Conservation (phyloP, 2,888 invertebrate genomes). For the Cerastis leucographa region DNA sequence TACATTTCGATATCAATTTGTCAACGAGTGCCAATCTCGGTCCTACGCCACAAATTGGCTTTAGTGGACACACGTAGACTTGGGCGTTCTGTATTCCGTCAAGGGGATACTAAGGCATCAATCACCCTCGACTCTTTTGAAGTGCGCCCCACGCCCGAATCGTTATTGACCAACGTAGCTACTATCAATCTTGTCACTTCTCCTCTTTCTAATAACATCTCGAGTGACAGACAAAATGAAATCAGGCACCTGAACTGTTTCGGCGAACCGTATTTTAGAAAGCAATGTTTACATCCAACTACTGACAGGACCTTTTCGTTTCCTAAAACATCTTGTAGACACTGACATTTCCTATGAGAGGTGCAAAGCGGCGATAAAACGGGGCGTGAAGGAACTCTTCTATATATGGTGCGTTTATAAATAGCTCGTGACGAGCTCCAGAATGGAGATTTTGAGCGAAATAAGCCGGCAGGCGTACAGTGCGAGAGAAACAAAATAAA, state of each 20-base stretch:
- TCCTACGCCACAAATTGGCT: conserved; percentile 75
- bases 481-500: conserved; percentile 82
- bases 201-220: conserved; percentile 76
- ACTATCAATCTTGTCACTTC: conserved; percentile 86
- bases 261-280: conserved; percentile 54
- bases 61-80: conserved; percentile 64
- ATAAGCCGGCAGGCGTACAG: conserved; percentile 76
- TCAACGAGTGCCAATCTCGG: conserved; percentile 66
- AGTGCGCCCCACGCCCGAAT: conserved; percentile 76
- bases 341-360: conserved; percentile 55
- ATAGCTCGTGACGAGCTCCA: conserved; percentile 83
- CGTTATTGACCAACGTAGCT: conserved; percentile 75
- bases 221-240: conserved; percentile 75
- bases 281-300: conserved; percentile 63
- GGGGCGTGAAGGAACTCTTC: conserved; percentile 74
- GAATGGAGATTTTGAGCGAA: conserved; percentile 84
- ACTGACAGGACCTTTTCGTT: conserved; percentile 57
- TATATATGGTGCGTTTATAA: conserved; percentile 86
- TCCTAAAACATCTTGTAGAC: conserved; percentile 28
- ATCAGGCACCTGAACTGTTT: conserved; percentile 54
- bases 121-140: conserved; percentile 85
- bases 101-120: conserved; percentile 77
- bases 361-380: conserved; percentile 67
- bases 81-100: conserved; percentile 80
- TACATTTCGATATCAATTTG: conserved; percentile 44